Evolutionary conservation across 2,113 vertebrate genomes (phyloP), one percentile per base, ranked within the genome.

Genomic region (Holacanthus passer): DNA sequence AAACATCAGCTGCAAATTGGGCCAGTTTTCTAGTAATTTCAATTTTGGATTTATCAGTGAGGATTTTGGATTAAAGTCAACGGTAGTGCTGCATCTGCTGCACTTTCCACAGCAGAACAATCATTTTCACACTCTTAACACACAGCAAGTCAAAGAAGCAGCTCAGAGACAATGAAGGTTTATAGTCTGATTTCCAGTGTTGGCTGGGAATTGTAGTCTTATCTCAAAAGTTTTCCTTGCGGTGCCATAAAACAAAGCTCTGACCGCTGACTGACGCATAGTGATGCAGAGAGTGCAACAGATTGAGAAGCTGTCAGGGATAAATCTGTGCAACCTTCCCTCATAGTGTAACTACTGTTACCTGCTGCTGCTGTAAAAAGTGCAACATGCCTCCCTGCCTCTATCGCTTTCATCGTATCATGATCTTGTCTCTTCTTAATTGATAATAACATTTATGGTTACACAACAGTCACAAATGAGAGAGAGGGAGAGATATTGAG

Each of bases 1-100:
- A 67, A 69, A 77, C 5, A 1, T 22, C 39, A 39, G 43, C 39
- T 67, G 41, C 19, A 73, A 45, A 48, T 47, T 76, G 19, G 10
- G 14, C 20, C 37, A 56, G 22, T 43, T 79, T 59, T 73, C 53
- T 22, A 32, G 10, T 68, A 48, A 79, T 73, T 82, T 70, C 1
- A 35, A 53, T 14, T 73, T 37, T 73, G 16, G 67, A 75, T 69
- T 53, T 35, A 37, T 52, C 39, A 27, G 32, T 24, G 62, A 65
- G 27, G 69, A 80, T 73, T n/a, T 74, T 65, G 24, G 65, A 60
- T 77, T 64, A 84, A 5, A 69, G 77, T 22, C 52, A 87, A 62
- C 85, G 70, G 66, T 81, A 20, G 14, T 13, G 16, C 19, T 84
- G 74, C 81, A 82, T 85, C 81, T 85, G 41, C 32, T 37, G 58